phyloP scores from a whole-genome alignment of 2,113 vertebrate species.

The Halichoerus grypus region DNA sequence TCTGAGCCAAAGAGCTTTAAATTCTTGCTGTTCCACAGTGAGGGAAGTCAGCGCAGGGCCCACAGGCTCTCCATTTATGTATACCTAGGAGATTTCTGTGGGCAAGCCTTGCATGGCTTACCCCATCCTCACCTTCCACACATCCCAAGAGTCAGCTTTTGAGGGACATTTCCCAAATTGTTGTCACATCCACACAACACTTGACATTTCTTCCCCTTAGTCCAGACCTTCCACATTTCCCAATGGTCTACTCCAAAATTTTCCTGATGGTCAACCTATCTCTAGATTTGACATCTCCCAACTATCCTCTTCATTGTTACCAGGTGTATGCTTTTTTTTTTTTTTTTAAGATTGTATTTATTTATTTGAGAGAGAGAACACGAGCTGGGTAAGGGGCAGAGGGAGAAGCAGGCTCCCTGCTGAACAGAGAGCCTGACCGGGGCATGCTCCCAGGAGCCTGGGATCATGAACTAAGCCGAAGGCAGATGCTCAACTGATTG shows the following conservation, averaged over 20 bases:
- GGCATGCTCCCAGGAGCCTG: not conserved
- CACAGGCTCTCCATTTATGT: not conserved
- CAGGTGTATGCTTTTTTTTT: not conserved
- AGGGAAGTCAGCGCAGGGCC: not conserved
- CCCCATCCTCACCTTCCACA: not conserved
- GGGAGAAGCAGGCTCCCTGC: not conserved
- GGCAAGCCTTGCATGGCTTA: not conserved
- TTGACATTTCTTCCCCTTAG: not conserved
- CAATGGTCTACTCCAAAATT: not conserved
- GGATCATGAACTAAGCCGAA: not conserved
- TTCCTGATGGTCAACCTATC: not conserved
- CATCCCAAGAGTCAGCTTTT: not conserved
- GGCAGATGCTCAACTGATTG: not conserved
- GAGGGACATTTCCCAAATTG: not conserved
- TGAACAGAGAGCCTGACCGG: not conserved
- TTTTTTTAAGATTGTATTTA: not conserved
- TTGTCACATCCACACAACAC: not conserved
- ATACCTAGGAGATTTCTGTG: not conserved
- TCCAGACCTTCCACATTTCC: not conserved
- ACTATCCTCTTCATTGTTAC: accelerated
- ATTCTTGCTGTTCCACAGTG: too few relatives aligned
- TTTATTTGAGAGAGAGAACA: not conserved
- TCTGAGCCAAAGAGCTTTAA: not conserved
- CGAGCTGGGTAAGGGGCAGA: not conserved
- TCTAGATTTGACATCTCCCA: not conserved